Conservation (phyloP, 2,113 vertebrate genomes). For the Verasper variegatus region DNA sequence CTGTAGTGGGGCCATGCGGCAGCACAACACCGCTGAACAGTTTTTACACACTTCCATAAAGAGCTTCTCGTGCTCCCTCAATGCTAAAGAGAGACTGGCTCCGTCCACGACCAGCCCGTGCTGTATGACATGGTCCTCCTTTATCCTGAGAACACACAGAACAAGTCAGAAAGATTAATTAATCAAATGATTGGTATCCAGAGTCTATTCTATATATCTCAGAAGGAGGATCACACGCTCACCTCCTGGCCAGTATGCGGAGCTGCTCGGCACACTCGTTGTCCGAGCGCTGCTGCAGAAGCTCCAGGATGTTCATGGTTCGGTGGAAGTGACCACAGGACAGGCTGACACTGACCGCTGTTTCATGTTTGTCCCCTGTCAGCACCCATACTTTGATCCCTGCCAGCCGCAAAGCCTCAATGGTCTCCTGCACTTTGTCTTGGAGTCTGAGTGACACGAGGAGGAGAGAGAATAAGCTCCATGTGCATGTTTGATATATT, state of each 20-base stretch:
- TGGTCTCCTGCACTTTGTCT: constrained; percentile 97
- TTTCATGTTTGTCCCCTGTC: constrained; percentile 96
- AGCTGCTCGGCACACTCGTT: constrained; percentile 93
- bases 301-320: constrained; percentile 96
- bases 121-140: constrained; percentile 96
- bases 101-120: constrained; percentile 97
- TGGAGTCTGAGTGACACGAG: constrained; percentile 84
- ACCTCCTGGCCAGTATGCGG: constrained; percentile 90
- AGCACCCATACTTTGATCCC: constrained; percentile 99
- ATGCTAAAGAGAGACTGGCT: constrained; percentile 93
- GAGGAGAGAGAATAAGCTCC: too few species aligned
- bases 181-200: too few species aligned
- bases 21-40: constrained; percentile 96
- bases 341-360: constrained; percentile 95
- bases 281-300: constrained; percentile 92
- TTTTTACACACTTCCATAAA: constrained; percentile 98
- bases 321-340: constrained; percentile 96
- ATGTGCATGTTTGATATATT: neutral
- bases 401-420: constrained; percentile 92
- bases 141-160: constrained; percentile 83
- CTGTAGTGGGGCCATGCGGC: constrained; percentile 97
- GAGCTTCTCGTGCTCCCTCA: constrained; percentile 95
- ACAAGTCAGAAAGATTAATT: too few species aligned
- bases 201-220: neutral
- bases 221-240: constrained; percentile 4